These are phyloP conservation scores for Cephalotes varians DNA, from an alignment of 2,888 invertebrate species.

Conservation along the genomic window DNA sequence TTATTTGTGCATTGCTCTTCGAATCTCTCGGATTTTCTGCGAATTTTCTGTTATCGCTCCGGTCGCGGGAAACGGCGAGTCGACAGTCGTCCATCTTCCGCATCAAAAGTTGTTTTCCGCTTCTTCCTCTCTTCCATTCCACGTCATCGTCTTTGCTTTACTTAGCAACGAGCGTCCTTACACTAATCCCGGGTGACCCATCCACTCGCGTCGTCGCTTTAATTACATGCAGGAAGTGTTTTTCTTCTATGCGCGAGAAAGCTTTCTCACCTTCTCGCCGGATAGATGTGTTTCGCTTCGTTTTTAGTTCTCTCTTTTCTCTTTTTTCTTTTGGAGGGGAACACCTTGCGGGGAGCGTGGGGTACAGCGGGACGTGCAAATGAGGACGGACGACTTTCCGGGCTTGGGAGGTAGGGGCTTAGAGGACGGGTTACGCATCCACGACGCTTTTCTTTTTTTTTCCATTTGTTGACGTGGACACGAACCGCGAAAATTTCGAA, in stretches of 20 bases:
- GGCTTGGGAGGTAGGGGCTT: conserved; percentile 55
- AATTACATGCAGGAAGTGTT: conserved; percentile 84
- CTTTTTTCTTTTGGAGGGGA: conserved; percentile 70
- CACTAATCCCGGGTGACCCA: conserved; percentile 80
- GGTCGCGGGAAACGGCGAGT: conserved; percentile 71
- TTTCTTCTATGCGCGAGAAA: conserved; percentile 80
- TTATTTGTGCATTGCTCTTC: conserved; percentile 53
- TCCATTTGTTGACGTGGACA: conserved; percentile 58
- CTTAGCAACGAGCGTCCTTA: conserved; percentile 72
- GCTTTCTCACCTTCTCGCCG: conserved; percentile 63
- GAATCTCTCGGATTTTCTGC: conserved; percentile 74
- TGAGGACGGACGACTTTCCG: conserved; percentile 72
- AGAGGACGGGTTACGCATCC: conserved; percentile 68
- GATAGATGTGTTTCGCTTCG: conserved; percentile 68
- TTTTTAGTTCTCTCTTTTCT: conserved; percentile 60
- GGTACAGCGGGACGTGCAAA: conserved; percentile 73
- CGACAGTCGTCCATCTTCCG: conserved; percentile 65
- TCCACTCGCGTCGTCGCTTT: conserved; percentile 80
- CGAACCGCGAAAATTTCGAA: conserved; percentile 73
- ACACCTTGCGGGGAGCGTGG: conserved; percentile 73
- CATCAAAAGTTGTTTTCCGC: conserved; percentile 42
- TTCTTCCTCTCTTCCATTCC: conserved; percentile 55
- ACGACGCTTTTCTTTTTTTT: conserved; percentile 38
- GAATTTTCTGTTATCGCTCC: conserved; percentile 68
- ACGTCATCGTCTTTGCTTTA: conserved; percentile 61